Conservation (phyloP, 2,888 invertebrate genomes). For the Melipona beecheii region DNA sequence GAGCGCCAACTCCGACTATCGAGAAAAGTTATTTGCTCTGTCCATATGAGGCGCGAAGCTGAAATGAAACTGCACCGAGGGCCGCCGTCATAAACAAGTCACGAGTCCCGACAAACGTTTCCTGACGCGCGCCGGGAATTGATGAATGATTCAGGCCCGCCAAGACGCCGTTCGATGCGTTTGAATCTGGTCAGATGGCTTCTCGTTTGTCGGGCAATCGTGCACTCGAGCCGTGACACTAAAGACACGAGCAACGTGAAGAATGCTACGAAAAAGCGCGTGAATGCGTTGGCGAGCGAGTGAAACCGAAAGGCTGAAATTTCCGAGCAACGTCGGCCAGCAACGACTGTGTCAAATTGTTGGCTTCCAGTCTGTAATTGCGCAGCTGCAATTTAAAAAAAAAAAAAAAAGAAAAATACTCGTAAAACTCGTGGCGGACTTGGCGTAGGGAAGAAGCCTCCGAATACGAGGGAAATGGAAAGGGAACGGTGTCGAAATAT, state of each 20-base stretch:
- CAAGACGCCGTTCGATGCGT: slow-evolving; percentile 7
- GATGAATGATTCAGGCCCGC: slow-evolving; percentile 49
- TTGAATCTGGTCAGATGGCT: slow-evolving; percentile 10
- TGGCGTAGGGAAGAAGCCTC: background rate
- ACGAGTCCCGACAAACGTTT: slow-evolving; percentile 52
- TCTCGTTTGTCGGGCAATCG: background rate
- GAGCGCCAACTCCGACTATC: slow-evolving; percentile 53
- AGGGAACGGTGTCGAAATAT: background rate
- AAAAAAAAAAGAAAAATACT: background rate
- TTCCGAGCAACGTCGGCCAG: too few species aligned
- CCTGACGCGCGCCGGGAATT: background rate
- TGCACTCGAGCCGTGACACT: background rate
- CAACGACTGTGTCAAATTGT: too few species aligned
- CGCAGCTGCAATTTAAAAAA: too few species aligned
- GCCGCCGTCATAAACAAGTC: slow-evolving; percentile 64
- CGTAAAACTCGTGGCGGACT: background rate
- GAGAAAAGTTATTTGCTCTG: slow-evolving; percentile 67
- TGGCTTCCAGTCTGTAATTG: too few species aligned
- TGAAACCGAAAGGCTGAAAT: too few species aligned
- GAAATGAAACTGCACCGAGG: slow-evolving; percentile 53
- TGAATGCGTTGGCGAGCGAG: background rate
- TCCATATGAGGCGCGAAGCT: slow-evolving; percentile 64
- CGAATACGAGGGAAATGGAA: background rate
- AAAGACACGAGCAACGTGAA: background rate
- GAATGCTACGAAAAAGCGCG: background rate